A percentile compares a stretch with the other conserved stretches of the same genome.
Conservation (phyloP, 2,888 invertebrate species). For the Drosophila parthenogenetica region DNA sequence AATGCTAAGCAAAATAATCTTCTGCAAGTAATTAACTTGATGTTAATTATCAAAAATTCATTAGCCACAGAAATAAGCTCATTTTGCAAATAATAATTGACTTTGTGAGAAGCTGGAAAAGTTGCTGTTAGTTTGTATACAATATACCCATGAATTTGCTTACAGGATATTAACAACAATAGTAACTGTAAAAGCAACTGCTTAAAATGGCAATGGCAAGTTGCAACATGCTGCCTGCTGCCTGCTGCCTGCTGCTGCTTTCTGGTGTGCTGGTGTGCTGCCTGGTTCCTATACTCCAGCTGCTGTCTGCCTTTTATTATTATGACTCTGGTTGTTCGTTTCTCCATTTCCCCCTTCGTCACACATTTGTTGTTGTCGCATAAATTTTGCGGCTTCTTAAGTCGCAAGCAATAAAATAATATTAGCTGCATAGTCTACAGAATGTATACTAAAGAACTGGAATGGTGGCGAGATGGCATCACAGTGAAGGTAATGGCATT, state of each 20-base stretch:
- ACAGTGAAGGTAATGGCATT: constrained; percentile 21
- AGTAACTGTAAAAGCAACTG: constrained; percentile 50
- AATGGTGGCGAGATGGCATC: constrained; percentile 12
- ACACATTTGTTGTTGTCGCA: constrained; percentile 76
- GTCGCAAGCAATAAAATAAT: constrained; percentile 81
- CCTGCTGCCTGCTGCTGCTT: constrained; percentile 17
- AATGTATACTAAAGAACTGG: neutral
- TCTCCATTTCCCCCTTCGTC: constrained; percentile 6
- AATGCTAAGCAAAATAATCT: neutral
- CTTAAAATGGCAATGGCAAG: constrained; percentile 56
- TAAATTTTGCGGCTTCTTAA: constrained; percentile 82
- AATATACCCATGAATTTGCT: neutral
- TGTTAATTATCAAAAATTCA: neutral
- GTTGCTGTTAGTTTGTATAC: neutral
- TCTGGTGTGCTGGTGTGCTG: too few relatives aligned
- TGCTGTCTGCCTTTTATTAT: constrained; percentile 75
- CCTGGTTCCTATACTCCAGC: neutral
- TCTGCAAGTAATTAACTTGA: neutral
- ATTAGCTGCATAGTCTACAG: constrained; percentile 75
- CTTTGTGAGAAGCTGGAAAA: neutral
- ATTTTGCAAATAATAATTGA: neutral
- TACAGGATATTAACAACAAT: constrained; percentile 41
- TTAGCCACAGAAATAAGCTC: neutral
- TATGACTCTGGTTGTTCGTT: constrained; percentile 51
- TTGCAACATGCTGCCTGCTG: constrained; percentile 32